These are phyloP conservation scores for Tenualosa ilisha DNA, from an alignment of 2,797 vertebrate genomes.

Conservation along the genomic window DNA sequence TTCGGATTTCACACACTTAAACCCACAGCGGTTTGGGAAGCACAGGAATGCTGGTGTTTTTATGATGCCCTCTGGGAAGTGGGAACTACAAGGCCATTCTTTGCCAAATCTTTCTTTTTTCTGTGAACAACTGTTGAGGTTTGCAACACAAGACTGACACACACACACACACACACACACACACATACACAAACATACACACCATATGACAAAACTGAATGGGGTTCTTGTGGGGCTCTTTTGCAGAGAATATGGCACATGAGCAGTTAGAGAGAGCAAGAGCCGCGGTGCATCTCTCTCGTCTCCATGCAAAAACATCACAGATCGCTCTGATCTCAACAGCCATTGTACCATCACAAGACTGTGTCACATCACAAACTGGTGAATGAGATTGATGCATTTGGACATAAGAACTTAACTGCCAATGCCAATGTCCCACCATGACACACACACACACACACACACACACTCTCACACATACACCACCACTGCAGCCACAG, in stretches of 20 bases:
- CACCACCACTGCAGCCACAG: neutral
- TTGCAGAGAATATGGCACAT: no score
- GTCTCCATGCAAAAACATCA: no score
- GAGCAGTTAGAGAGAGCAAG: no score
- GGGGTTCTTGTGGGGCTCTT: no score
- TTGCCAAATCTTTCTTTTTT: neutral
- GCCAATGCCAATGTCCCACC: neutral
- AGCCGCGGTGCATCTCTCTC: no score
- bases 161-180: no score
- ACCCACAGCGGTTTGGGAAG: neutral
- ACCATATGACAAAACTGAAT: no score
- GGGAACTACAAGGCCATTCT: constrained; percentile 14
- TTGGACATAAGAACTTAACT: neutral
- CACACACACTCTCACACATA: neutral
- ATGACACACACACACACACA: neutral
- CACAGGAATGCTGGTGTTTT: neutral
- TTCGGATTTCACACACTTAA: constrained; percentile 7
- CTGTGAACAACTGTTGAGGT: neutral
- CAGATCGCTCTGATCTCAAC: neutral
- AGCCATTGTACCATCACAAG: neutral
- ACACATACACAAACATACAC: no score
- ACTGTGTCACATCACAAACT: neutral
- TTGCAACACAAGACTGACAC: neutral
- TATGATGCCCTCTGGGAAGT: neutral
- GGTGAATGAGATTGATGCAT: neutral